Conservation (phyloP, 1,140 invertebrate species). For the Dendrolimus punctatus region DNA sequence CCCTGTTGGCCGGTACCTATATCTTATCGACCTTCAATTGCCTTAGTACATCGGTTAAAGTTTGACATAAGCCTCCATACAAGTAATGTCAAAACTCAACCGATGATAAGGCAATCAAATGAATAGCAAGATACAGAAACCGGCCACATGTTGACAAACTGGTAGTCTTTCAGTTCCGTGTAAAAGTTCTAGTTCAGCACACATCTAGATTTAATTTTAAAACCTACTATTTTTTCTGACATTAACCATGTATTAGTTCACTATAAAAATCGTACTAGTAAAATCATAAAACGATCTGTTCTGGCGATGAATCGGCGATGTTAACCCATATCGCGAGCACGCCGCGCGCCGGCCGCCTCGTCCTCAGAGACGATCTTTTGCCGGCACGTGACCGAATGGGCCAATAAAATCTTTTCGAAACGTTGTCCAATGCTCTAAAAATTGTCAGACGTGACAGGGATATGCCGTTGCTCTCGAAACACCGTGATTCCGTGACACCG, state of each 20-base stretch:
- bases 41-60: too few species aligned
- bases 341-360: conserved; percentile 26
- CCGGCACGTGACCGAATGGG: conserved; percentile 38
- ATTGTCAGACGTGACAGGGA: conserved; percentile 31
- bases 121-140: too few species aligned
- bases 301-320: conserved; percentile 39
- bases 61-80: too few species aligned
- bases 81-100: too few species aligned
- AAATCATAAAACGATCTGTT: conserved; percentile 52
- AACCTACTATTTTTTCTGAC: too few species aligned
- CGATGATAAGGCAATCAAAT: too few species aligned
- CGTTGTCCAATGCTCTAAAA: conserved; percentile 28
- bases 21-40: too few species aligned
- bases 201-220: too few species aligned
- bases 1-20: too few species aligned
- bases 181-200: too few species aligned
- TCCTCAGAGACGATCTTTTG: conserved; percentile 34
- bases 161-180: too few species aligned
- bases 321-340: conserved; percentile 45
- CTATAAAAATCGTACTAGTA: conserved; percentile 35
- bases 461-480: conserved; percentile 7
- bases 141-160: too few species aligned
- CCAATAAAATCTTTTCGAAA: conserved; percentile 39
- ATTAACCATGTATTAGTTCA: conserved; percentile 20
- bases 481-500: conserved; percentile 6